Evolutionary conservation across 1,140 invertebrate species (phyloP), one percentile per base, ranked within the genome.

Genomic region (Orchestia grillus): DNA sequence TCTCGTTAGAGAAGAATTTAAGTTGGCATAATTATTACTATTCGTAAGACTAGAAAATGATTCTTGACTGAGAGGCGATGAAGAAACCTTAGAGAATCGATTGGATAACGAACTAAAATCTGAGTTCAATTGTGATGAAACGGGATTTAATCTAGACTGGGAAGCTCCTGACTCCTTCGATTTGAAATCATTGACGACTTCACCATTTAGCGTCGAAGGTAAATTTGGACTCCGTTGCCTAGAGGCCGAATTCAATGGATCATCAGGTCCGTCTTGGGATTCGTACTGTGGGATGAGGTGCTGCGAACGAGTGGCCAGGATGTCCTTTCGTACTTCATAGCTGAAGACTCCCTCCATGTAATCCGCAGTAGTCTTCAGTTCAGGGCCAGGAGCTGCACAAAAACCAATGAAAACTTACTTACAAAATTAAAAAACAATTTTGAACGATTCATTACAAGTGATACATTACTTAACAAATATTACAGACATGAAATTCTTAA

Each of bases 281-380:
- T 94, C 92, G 44, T 47, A 94, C 44, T n/a, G 44, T 15, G 92
- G 92, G 36, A 94, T 45, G 40, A 94, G 44, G 92, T 94, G 92
- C 44, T 94, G 92, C 36, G 92, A 94, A 28, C 92, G 92, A 44
- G 92, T 44, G 43, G 92, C 47, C 40, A 96, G 96, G 47, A 98
- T 98, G 96, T 98, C 97, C 53, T 98, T 97, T 47, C 98, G 98
- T 94, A 98, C 97, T 97, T 98, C 98, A 92, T 98, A 97, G 97
- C 98, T 98, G 97, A 99, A 99, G 94, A 99, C 97, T 96, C 98
- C 98, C 97, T 98, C 98, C 97, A 99, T 98, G 97, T 98, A 99
- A 97, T 99, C 98, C 96, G 98, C 98, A 45, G 98, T 98, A 97
- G 98, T 98, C 97, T 98, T 98, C 97, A 98, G 98, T 96, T 98